Evolutionary conservation across 2,797 vertebrate genomes (phyloP).

Genomic region (Apogon hyalosoma): DNA sequence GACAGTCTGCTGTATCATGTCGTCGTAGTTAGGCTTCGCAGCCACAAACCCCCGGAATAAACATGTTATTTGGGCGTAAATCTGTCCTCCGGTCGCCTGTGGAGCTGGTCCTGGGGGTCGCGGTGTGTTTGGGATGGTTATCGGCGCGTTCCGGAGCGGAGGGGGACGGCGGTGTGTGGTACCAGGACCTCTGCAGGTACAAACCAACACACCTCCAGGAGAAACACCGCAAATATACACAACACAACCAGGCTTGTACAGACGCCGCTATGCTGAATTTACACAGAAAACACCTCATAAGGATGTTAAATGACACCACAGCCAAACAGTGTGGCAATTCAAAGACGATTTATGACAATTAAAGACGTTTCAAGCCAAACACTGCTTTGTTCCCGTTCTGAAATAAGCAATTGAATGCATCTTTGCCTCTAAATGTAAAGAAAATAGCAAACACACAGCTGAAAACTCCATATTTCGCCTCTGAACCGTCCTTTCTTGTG

Average conservation of each 20-base stretch:
- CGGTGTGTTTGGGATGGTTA: conserved; percentile 39
- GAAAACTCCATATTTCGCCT: too few relatives aligned
- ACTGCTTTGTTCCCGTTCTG: too few relatives aligned
- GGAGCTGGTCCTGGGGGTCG: conserved; percentile 34
- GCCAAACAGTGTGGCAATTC: too few relatives aligned
- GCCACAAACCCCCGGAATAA: conserved; percentile 2
- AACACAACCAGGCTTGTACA: not conserved
- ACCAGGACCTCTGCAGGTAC: conserved; percentile 85
- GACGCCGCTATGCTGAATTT: too few relatives aligned
- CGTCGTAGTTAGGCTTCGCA: conserved; percentile 45
- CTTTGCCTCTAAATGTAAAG: too few relatives aligned
- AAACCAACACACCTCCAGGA: conserved; percentile 46
- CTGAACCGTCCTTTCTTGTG: too few relatives aligned
- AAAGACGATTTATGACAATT: too few relatives aligned
- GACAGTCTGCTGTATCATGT: conserved; percentile 82
- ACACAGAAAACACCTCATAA: too few relatives aligned
- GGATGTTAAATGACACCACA: too few relatives aligned
- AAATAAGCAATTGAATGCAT: too few relatives aligned
- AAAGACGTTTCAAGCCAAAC: too few relatives aligned
- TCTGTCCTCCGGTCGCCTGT: not conserved
- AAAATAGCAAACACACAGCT: too few relatives aligned
- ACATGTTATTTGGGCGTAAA: conserved; percentile 54
- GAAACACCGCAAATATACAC: not conserved
- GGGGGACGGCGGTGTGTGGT: conserved; percentile 67
- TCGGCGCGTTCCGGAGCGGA: conserved; percentile 42